phyloP scores from a whole-genome alignment of 2,113 vertebrate species.

The Meleagris gallopavo region DNA sequence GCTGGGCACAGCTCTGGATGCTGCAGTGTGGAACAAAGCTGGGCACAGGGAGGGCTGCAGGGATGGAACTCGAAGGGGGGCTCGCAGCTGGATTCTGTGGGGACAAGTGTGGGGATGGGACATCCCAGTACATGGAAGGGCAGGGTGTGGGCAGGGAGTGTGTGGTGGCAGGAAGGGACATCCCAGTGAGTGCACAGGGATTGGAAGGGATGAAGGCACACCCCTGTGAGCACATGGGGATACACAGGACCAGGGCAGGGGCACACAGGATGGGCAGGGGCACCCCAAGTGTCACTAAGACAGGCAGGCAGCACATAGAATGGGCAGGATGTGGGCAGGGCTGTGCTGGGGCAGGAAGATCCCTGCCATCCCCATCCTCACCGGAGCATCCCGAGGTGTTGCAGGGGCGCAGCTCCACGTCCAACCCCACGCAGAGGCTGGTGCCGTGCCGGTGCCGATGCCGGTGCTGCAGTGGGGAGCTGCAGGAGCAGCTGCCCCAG shows the following conservation, averaged over 20 bases:
- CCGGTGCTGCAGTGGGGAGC: constrained; percentile 79
- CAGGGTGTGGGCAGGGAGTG: not conserved
- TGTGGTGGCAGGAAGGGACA: not conserved
- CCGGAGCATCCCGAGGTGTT: constrained; percentile 74
- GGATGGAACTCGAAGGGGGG: constrained; percentile 80
- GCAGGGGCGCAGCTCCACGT: constrained; percentile 77
- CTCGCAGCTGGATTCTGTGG: constrained; percentile 41
- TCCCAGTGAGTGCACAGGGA: not conserved
- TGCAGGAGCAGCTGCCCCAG: constrained; percentile 83
- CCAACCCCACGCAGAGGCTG: constrained; percentile 77
- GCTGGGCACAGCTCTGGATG: constrained; percentile 71
- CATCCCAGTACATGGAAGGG: not conserved
- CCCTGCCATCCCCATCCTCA: constrained; percentile 20
- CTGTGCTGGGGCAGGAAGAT: not conserved
- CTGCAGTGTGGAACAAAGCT: constrained; percentile 80
- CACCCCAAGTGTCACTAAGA: not conserved
- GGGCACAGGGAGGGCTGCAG: constrained; percentile 83
- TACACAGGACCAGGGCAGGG: not conserved
- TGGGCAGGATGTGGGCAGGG: not conserved
- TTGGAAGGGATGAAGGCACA: too few relatives aligned
- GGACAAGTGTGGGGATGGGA: too few relatives aligned
- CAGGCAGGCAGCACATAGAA: not conserved
- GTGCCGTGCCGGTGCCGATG: constrained; percentile 77
- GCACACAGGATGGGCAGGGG: not conserved
- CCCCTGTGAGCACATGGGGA: not conserved